A percentile compares a stretch with the other conserved stretches of the same genome.
Conservation (phyloP, 2,888 invertebrate species). For the Noctua janthina region DNA sequence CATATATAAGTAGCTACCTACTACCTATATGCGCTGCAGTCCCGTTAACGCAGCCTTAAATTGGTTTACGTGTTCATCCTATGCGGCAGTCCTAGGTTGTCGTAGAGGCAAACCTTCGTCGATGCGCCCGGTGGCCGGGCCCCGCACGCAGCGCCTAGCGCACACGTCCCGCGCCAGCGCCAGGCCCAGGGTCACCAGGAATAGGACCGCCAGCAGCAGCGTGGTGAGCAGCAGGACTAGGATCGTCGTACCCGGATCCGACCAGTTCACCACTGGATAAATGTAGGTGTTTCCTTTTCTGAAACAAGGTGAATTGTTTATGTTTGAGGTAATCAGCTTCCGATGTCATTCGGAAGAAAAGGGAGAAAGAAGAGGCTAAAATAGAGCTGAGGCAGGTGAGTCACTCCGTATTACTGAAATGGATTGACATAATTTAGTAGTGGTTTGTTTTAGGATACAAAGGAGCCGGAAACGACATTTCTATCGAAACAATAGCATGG, state of each 20-base stretch:
- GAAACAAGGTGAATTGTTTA: constrained; percentile 63
- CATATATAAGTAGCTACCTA: not conserved
- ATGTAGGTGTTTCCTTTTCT: constrained; percentile 92
- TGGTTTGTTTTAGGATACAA: not conserved
- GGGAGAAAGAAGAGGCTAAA: not conserved
- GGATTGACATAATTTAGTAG: not conserved
- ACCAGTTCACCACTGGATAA: constrained; percentile 95
- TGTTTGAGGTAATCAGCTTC: not conserved
- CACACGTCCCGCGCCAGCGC: constrained; percentile 86
- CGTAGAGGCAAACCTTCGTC: constrained; percentile 78
- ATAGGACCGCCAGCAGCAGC: constrained; percentile 91
- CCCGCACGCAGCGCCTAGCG: constrained; percentile 71
- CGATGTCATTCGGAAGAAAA: not conserved
- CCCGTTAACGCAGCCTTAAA: not conserved
- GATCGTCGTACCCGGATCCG: constrained; percentile 90
- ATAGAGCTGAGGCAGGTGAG: not conserved
- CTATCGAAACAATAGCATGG: not conserved
- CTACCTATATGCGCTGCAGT: not conserved
- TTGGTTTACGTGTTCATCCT: constrained; percentile 35
- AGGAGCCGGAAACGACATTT: not conserved
- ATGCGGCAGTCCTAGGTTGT: constrained; percentile 57
- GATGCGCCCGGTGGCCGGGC: constrained; percentile 66
- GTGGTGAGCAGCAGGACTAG: constrained; percentile 92
- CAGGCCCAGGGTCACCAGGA: constrained; percentile 90
- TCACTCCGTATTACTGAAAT: not conserved